These are phyloP conservation scores for Eledone cirrhosa DNA, from an alignment of 2,888 invertebrate genomes.

Conservation along the genomic window DNA sequence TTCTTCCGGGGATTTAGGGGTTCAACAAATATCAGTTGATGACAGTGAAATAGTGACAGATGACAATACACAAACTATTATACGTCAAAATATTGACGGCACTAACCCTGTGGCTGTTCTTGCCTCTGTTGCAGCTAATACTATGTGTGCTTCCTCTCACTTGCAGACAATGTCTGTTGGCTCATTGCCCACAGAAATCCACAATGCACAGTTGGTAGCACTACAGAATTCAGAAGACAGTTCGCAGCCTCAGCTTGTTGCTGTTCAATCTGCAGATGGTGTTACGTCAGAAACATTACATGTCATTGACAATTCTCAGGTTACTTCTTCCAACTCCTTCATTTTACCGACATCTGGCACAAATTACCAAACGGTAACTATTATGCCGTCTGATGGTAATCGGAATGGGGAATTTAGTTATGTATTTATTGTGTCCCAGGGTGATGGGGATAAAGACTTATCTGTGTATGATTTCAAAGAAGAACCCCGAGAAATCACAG, in stretches of 20 bases:
- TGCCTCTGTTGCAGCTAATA: constrained; percentile 48
- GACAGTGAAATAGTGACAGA: background rate
- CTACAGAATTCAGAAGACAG: constrained; percentile 52
- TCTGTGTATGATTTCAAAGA: constrained; percentile 82
- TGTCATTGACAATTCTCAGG: constrained; percentile 29
- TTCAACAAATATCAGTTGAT: background rate
- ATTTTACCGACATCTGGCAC: constrained; percentile 65
- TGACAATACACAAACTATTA: constrained; percentile 7
- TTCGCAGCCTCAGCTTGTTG: constrained; percentile 55
- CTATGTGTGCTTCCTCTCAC: constrained; percentile 37
- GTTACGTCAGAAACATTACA: constrained; percentile 38
- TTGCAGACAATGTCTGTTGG: constrained; percentile 34
- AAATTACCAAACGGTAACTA: constrained; percentile 83
- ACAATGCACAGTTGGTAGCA: constrained; percentile 49
- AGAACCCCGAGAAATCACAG: constrained; percentile 63
- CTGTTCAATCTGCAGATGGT: constrained; percentile 51
- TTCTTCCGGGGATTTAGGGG: background rate
- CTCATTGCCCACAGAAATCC: constrained; percentile 31
- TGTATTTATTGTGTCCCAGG: constrained; percentile 75
- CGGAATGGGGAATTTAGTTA: constrained; percentile 87
- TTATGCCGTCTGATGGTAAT: constrained; percentile 81
- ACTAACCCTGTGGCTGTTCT: constrained; percentile 46
- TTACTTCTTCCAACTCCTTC: constrained; percentile 29
- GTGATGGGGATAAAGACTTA: constrained; percentile 71
- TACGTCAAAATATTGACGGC: constrained; percentile 33